These are phyloP conservation scores for Salarias fasciatus DNA, from an alignment of 2,797 vertebrate species.

Conservation along the genomic window DNA sequence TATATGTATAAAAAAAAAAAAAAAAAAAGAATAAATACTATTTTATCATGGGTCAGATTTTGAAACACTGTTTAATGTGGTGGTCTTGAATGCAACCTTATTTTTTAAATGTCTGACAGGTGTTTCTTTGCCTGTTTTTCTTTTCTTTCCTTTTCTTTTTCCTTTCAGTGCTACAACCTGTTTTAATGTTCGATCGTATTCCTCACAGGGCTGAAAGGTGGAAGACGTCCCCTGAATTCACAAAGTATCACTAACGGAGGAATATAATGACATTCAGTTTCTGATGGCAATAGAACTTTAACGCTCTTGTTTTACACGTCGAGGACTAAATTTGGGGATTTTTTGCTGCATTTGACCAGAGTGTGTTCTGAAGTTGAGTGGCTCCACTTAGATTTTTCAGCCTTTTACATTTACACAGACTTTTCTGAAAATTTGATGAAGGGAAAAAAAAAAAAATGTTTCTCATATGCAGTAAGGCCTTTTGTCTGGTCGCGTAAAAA, in stretches of 20 bases:
- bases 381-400: conserved; percentile 51
- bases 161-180: conserved; percentile 50
- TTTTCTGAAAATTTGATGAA: conserved; percentile 69
- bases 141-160: conserved; percentile 25
- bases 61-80: conserved; percentile 71
- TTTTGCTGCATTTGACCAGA: conserved; percentile 39
- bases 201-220: conserved; percentile 49
- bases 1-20: conserved; percentile 72
- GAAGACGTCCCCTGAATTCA: conserved; percentile 36
- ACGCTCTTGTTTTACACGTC: conserved; percentile 48
- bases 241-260: conserved; percentile 40
- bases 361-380: conserved; percentile 54
- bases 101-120: conserved; percentile 48
- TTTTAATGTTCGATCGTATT: conserved; percentile 54
- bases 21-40: conserved; percentile 77
- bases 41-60: conserved; percentile 77
- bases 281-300: conserved; percentile 58
- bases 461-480: conserved; percentile 74
- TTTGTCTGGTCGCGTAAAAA: conserved; percentile 58
- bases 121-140: conserved; percentile 27
- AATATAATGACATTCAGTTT: conserved; percentile 38
- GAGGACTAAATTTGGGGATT: conserved; percentile 34
- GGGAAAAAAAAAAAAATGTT: conserved; percentile 30
- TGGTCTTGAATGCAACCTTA: conserved; percentile 71
- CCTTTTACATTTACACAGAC: conserved; percentile 68